phyloP scores from a whole-genome alignment of 2,797 vertebrate genomes.

The Dallia pectoralis region DNA sequence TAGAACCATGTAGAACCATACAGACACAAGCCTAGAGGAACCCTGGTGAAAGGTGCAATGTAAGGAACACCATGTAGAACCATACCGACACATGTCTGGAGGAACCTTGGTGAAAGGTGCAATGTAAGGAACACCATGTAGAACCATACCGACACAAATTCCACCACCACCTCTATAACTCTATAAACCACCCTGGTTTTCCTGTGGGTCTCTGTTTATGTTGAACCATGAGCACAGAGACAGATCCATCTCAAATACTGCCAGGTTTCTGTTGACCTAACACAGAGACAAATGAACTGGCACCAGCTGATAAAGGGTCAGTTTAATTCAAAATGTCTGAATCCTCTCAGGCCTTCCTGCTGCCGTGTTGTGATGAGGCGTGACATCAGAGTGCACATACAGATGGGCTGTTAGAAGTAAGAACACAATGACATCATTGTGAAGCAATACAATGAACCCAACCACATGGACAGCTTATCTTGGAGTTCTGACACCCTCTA shows the following conservation, averaged over 20 bases:
- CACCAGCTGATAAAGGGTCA: constrained; percentile 26
- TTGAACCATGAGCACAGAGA: constrained; percentile 32
- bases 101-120: not conserved
- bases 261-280: constrained; percentile 21
- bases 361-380: constrained; percentile 20
- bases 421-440: constrained; percentile 12
- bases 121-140: constrained; percentile 8
- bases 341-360: constrained; percentile 12
- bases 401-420: constrained; percentile 17
- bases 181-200: constrained; percentile 39
- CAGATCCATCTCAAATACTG: constrained; percentile 17
- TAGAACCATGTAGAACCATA: no score
- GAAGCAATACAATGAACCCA: constrained; percentile 23
- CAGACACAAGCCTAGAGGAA: not conserved
- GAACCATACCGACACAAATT: constrained; percentile 5
- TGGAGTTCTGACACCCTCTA: constrained; percentile 82
- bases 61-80: no score
- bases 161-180: constrained; percentile 46
- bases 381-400: constrained; percentile 29
- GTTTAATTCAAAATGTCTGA: constrained; percentile 15
- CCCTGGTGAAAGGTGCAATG: not conserved
- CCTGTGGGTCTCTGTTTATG: constrained; percentile 36
- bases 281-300: constrained; percentile 13
- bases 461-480: constrained; percentile 45
- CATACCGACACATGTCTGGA: not conserved